Percentiles rank a stretch among this genome's conserved stretches.
phyloP scores from a whole-genome alignment of 2,888 invertebrate genomes.

The Cistogaster globosa region DNA sequence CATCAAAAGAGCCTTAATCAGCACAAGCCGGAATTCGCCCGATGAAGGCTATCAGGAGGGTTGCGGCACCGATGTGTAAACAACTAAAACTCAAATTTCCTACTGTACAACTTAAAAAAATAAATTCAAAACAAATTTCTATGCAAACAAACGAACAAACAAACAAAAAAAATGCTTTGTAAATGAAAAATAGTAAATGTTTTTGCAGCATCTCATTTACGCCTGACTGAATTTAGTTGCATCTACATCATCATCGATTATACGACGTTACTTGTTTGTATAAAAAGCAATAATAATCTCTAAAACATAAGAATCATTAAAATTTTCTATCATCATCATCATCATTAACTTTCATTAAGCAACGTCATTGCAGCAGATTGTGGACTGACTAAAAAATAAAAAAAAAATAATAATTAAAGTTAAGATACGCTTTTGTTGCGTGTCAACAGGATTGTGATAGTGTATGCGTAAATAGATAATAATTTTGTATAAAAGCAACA shows the following conservation, averaged over 20 bases:
- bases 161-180: constrained; percentile 50
- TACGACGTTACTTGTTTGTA: constrained; percentile 64
- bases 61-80: constrained; percentile 94
- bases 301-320: constrained; percentile 56
- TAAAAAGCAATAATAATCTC: constrained; percentile 70
- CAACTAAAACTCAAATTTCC: constrained; percentile 36
- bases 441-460: constrained; percentile 80
- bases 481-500: constrained; percentile 75
- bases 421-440: constrained; percentile 58
- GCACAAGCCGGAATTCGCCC: constrained; percentile 92
- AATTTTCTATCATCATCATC: not conserved
- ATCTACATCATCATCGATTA: constrained; percentile 59
- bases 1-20: constrained; percentile 91
- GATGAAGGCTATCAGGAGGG: constrained; percentile 97
- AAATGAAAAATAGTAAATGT: constrained; percentile 49
- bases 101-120: constrained; percentile 43
- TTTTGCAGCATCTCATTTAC: constrained; percentile 64
- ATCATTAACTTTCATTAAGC: constrained; percentile 15
- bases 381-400: constrained; percentile 55
- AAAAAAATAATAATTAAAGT: constrained; percentile 13
- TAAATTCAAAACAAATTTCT: not conserved
- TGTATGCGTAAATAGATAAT: constrained; percentile 80
- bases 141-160: not conserved
- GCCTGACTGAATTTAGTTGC: constrained; percentile 71
- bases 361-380: constrained; percentile 42